phyloP scores from a whole-genome alignment of 2,888 invertebrate genomes.

The Brachypalpus laphriformis region DNA sequence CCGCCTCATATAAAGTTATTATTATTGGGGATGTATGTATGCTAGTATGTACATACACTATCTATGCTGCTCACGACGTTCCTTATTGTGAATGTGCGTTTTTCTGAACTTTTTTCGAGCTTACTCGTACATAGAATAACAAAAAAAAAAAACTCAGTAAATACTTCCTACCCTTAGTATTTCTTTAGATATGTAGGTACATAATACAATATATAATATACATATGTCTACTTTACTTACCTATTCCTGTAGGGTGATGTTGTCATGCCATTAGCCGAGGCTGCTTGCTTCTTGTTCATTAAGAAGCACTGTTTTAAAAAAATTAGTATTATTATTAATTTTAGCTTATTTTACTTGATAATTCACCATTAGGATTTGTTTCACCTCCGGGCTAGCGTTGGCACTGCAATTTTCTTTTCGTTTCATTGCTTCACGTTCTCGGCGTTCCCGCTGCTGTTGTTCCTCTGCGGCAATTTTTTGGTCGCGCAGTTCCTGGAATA shows the following conservation, averaged over 20 bases:
- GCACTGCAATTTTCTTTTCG: constrained; percentile 98
- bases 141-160: no score
- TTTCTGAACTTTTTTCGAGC: no score
- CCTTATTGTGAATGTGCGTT: no score
- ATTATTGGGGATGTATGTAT: no score
- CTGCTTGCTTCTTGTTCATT: constrained; percentile 91
- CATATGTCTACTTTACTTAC: constrained; percentile 83
- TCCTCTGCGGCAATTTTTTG: constrained; percentile 92
- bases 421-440: constrained; percentile 93
- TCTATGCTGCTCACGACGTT: no score
- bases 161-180: no score
- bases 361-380: constrained; percentile 94
- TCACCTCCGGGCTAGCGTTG: constrained; percentile 97
- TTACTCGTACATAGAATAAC: no score
- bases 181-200: no score
- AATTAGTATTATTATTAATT: not conserved
- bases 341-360: not conserved
- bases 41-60: no score
- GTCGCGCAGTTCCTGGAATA: constrained; percentile 92
- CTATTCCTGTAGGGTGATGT: constrained; percentile 90
- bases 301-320: constrained; percentile 86
- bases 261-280: constrained; percentile 88
- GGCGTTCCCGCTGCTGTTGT: constrained; percentile 88
- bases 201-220: no score
- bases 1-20: no score